Evolutionary conservation across 1,140 invertebrate species (phyloP).

Genomic region (Orchestia grillus): DNA sequence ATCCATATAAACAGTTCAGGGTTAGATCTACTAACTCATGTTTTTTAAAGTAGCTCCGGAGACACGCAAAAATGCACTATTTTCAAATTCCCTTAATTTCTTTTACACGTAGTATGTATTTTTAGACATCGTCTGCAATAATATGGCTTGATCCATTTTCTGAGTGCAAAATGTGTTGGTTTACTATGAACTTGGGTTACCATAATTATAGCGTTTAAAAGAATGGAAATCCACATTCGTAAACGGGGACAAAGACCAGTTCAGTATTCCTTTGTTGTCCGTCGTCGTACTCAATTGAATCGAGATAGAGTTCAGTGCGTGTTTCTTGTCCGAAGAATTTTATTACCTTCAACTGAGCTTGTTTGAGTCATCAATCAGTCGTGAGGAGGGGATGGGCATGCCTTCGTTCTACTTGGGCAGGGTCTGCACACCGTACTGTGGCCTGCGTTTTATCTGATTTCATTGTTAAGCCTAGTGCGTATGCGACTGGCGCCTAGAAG

Average conservation of each 20-base stretch:
- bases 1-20: too few species aligned
- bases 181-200: not conserved
- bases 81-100: not conserved
- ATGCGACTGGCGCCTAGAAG: too few species aligned
- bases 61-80: too few species aligned
- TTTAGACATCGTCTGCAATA: not conserved
- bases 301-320: not conserved
- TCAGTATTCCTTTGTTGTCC: not conserved
- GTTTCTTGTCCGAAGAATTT: not conserved
- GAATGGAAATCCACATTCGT: not conserved
- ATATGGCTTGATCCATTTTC: not conserved
- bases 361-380: constrained; percentile 17
- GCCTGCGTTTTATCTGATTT: constrained; percentile 10
- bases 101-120: not conserved
- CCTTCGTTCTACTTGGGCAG: not conserved
- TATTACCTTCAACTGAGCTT: not conserved
- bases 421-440: not conserved
- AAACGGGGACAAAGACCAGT: not conserved
- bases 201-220: not conserved
- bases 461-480: constrained; percentile 9
- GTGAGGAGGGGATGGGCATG: not conserved
- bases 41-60: too few species aligned
- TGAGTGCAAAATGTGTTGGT: not conserved
- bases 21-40: too few species aligned
- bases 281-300: not conserved